A percentile compares a stretch with the other conserved stretches of the same genome.
phyloP scores from a whole-genome alignment of 53 echinoderm and acorn worm genomes.

The Zoroaster sp. region DNA sequence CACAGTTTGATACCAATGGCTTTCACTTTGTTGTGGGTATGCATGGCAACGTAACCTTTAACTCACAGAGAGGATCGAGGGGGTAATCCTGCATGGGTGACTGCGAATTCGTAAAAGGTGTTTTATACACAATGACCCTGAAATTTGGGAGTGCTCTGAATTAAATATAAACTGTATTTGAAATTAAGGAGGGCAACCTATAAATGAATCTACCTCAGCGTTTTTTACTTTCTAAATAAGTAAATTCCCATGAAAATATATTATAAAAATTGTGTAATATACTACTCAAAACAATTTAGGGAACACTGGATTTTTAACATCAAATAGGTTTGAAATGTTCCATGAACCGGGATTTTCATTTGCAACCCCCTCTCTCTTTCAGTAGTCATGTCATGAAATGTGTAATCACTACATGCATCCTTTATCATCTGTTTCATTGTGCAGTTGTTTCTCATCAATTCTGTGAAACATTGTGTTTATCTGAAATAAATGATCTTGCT shows the following conservation, averaged over 20 bases:
- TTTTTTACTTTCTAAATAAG: too few species aligned
- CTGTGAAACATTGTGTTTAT: not conserved
- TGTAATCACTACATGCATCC: too few species aligned
- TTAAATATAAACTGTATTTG: not conserved
- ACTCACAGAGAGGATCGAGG: not conserved
- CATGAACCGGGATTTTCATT: too few species aligned
- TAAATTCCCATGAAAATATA: not conserved
- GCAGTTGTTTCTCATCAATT: not conserved
- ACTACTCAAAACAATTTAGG: too few species aligned
- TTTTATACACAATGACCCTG: not conserved
- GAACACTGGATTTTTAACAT: too few species aligned
- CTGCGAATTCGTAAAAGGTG: too few species aligned
- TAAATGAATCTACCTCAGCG: too few species aligned
- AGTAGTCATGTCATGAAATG: too few species aligned
- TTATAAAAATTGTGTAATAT: not conserved
- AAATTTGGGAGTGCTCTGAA: not conserved
- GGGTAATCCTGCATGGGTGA: not conserved
- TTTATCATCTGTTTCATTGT: too few species aligned
- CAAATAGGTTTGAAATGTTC: too few species aligned
- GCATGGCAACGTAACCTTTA: slow-evolving; percentile 17
- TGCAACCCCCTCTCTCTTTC: too few species aligned
- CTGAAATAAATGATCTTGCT: not conserved
- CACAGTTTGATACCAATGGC: not conserved
- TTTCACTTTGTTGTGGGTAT: slow-evolving; percentile 12
- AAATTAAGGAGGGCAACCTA: not conserved